Base-by-base conservation (phyloP, 92 coral and sea anemone genomes). In the Paramuricea clavata region DNA sequence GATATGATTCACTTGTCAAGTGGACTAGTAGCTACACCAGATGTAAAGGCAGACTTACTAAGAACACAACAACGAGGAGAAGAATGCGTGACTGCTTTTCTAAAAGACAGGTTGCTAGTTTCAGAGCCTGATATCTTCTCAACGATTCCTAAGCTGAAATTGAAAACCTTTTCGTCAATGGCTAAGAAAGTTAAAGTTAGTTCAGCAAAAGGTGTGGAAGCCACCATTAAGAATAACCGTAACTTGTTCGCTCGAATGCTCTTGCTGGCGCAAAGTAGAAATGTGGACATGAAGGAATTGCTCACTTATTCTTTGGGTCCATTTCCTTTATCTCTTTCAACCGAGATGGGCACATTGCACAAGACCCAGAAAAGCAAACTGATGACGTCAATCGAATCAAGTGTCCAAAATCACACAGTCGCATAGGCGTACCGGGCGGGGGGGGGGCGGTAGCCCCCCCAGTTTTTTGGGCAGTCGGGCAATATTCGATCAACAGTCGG, bases 301-400 rank as follows among this genome's bases (percentile, higher is more conserved):
- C 90, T 88, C 12, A 34, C 64, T 0, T 90, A 83, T 75, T 89
- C 87, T 69, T 90, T 93, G 54, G 94, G 90, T 31, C 94, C 91
- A 33, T 74, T 91, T 12, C 94, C 86, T 15, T 93, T 94, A 94
- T 90, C 94, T 17, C 49, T 91, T 49, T 93, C 91, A 26, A 19
- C 52, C 32, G 12, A 1, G 4, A 49, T 44, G 90, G 93, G 92
- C 11, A 49, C 89, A 23, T 25, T 89, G 57, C 75, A 87, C 36
- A 89, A 92, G 76, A 92, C 89, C 15, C n/a, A n/a, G n/a, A n/a
- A n/a, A n/a, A n/a, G n/a, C n/a, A n/a, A n/a, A n/a, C n/a, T n/a
- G n/a, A n/a, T n/a, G n/a, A n/a, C n/a, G n/a, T n/a, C n/a, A n/a
- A n/a, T n/a, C n/a, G n/a, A n/a, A n/a, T n/a, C n/a, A n/a, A n/a